These are phyloP conservation scores for Hirundichthys speculiger DNA, from an alignment of 2,113 vertebrate species.

Conservation along the genomic window DNA sequence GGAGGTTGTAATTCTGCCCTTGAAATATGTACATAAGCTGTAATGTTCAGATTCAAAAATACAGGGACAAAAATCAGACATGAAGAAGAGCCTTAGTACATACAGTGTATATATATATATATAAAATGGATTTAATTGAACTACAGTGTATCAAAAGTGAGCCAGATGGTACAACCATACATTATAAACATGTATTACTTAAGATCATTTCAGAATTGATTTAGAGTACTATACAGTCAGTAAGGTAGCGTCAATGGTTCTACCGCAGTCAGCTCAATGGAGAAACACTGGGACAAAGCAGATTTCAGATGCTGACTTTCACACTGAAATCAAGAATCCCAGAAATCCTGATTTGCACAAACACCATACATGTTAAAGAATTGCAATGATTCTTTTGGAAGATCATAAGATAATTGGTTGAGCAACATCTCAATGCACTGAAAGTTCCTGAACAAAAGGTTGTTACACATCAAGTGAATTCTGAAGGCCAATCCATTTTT, in stretches of 20 bases:
- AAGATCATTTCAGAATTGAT: conserved; percentile 39
- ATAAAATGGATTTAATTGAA: conserved; percentile 73
- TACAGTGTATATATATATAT: conserved; percentile 39
- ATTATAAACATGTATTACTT: conserved; percentile 51
- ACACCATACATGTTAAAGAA: not conserved
- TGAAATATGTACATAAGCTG: conserved; percentile 80
- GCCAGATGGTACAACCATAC: conserved; percentile 58
- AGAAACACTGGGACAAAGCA: conserved; percentile 12
- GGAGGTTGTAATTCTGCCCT: conserved; percentile 76
- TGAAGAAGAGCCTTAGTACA: conserved; percentile 52
- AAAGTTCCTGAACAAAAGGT: conserved; percentile 7
- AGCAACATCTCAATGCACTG: conserved; percentile 14
- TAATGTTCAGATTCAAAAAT: conserved; percentile 62
- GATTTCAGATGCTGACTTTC: conserved; percentile 23
- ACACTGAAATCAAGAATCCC: conserved; percentile 14
- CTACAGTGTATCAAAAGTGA: conserved; percentile 82
- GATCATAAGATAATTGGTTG: conserved; percentile 2
- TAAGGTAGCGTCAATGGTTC: conserved; percentile 35
- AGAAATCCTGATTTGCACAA: conserved; percentile 3
- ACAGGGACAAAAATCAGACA: conserved; percentile 62
- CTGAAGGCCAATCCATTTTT: conserved; percentile 45
- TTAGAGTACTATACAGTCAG: conserved; percentile 52
- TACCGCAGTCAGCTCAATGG: conserved; percentile 43
- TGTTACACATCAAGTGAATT: conserved; percentile 33
- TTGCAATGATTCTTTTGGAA: conserved; percentile 18